Base-by-base conservation (phyloP, 2,797 vertebrate genomes). In the Paguma larvata region DNA sequence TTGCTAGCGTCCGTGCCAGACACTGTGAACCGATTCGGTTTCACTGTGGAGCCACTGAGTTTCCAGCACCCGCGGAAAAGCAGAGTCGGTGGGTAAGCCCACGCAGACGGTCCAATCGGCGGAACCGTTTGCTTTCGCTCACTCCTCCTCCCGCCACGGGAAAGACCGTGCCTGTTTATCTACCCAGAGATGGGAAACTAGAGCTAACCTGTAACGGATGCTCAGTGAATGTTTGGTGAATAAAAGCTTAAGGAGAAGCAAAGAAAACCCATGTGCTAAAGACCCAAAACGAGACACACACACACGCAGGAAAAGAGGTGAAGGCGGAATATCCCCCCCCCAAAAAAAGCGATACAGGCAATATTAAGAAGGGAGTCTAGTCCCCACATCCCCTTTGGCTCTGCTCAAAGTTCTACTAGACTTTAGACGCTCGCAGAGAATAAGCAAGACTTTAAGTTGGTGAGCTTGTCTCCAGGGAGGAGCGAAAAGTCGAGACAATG, bases 391-490 rank as follows among this genome's bases (percentile, higher is more conserved):
- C 77, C 23, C 59, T 51, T 92, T 46, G 85, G 44, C n/a, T 86
- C 89, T 68, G 75, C 75, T 96, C 78, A 53, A 82, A 94, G 89
- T 63, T 89, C 34, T n/a, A 79, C 78, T 78, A 83, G 32, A 78
- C 70, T 93, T 91, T 19, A 89, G 46, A 44, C 48, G 85, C 12
- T 62, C 48, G 56, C 11, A 15, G 41, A 88, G 89, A 89, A 79
- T 72, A 85, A 92, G 16, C 48, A 91, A 78, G 51, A 56, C 11
- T 18, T 23, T 91, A 73, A 82, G 34, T 91, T 91, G 34, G 59
- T 3, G 34, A 34, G 27, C 23, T 85, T 2, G 3, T 25, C 51
- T 34, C 32, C 23, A 89, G 34, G 65, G 16, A 91, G 19, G 44
- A 82, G 32, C 12, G 46, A 94, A 53, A 82, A n/a, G n/a, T n/a